Evolutionary conservation across 2,113 vertebrate species (phyloP), one percentile per base, ranked within the genome.

Genomic region (Colius striatus): DNA sequence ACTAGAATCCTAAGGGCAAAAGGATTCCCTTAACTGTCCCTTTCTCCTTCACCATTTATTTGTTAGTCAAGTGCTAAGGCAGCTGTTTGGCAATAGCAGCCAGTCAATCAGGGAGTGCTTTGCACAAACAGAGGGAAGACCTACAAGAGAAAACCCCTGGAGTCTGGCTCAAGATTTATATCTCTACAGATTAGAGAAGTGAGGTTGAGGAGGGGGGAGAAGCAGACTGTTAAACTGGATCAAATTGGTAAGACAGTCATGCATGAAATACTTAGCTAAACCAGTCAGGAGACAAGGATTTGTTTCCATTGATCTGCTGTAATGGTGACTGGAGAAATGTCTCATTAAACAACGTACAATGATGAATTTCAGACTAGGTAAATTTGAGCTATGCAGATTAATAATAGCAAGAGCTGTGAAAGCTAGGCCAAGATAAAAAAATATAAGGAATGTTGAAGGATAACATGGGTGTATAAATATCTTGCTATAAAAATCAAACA

Each of bases 261-360:
- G 95, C 88, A 50, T 95, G 90, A 95, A 95, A 88, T 92, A 89
- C 84, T 97, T 96, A 90, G 85, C 78, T 96, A 95, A 97, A 96
- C 75, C 88, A 80, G 92, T 93, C 93, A 96, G 94, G 93, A 97
- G 96, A 96, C 92, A 91, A 90, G 95, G 95, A 97, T 97, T 97
- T 96, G 78, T 91, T 95, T 68, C 82, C 93, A 96, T 88, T 93
- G 95, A 96, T 95, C 92, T 88, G 65, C 81, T 92, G 85, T 91
- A 94, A 95, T 92, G 85, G 92, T 58, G 90, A 94, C 76, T 89
- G 68, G 45, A 92, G 79, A 97, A 96, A 96, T 84, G 68, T 93
- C 73, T 94, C 93, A 75, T 95, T 95, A 96, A 89, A 80, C 0
- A 1, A 73, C 23, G 58, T 70, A 71, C 72, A 81, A 38, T 70